These are phyloP conservation scores for Xylota segnis DNA, from an alignment of 2,888 invertebrate genomes.

Conservation along the genomic window DNA sequence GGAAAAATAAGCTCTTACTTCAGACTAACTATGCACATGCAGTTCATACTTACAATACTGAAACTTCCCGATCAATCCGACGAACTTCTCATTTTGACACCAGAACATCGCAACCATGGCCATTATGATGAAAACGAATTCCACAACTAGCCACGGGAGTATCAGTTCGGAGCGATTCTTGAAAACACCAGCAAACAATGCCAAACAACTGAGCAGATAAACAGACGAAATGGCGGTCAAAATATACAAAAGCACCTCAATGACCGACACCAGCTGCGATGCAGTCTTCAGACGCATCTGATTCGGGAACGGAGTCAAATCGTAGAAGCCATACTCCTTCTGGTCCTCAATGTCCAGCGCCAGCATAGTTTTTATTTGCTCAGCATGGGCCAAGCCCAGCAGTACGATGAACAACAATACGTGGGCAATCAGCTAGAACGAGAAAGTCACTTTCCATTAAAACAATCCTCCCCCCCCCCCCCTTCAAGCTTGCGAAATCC, in stretches of 20 bases:
- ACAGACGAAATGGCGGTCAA: conserved; percentile 79
- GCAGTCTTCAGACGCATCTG: conserved; percentile 82
- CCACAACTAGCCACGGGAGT: conserved; percentile 83
- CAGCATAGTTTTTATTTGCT: conserved; percentile 83
- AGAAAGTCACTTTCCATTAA: conserved; percentile 28
- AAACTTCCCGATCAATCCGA: conserved; percentile 80
- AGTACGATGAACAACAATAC: conserved; percentile 82
- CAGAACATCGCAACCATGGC: conserved; percentile 80
- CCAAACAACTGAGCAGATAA: conserved; percentile 82
- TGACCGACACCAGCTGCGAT: conserved; percentile 81
- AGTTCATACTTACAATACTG: conserved; percentile 81
- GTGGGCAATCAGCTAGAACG: conserved; percentile 82
- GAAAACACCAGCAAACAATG: conserved; percentile 82
- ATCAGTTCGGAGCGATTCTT: conserved; percentile 82
- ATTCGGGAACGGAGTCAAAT: conserved; percentile 82
- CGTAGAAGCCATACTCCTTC: conserved; percentile 83
- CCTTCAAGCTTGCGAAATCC: background rate
- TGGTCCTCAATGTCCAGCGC: conserved; percentile 83
- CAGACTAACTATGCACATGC: background rate
- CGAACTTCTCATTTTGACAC: conserved; percentile 81
- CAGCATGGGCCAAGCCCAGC: conserved; percentile 83
- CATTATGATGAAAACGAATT: conserved; percentile 81
- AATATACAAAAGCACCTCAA: conserved; percentile 81
- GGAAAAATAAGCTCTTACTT: too few relatives aligned
- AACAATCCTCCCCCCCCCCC: conserved; percentile 20